A percentile compares a stretch with the other conserved stretches of the same genome.
Evolutionary conservation across 2,113 vertebrate species (phyloP).

Genomic region (Chroicocephalus ridibundus): DNA sequence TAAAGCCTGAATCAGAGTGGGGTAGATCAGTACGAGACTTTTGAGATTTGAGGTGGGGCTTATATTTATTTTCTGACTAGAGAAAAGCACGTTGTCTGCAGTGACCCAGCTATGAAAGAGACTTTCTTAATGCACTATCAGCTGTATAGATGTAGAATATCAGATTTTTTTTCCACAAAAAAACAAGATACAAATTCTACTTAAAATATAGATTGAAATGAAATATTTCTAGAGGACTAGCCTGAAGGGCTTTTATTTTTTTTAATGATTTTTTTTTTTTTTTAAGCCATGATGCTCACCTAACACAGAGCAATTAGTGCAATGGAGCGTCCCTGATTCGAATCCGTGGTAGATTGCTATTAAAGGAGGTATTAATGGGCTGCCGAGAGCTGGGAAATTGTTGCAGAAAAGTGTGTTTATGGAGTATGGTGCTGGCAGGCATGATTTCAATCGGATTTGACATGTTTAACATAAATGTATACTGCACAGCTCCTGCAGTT

Average conservation of each 20-base stretch:
- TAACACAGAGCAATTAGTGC: slow-evolving; percentile 77
- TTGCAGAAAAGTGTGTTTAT: slow-evolving; percentile 70
- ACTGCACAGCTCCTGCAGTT: slow-evolving; percentile 70
- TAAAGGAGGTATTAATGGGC: slow-evolving; percentile 80
- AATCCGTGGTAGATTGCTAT: slow-evolving; percentile 75
- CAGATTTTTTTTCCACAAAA: not conserved
- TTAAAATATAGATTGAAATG: slow-evolving; percentile 59
- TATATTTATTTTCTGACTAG: not conserved
- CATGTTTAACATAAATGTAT: slow-evolving; percentile 88
- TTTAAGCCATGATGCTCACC: slow-evolving; percentile 72
- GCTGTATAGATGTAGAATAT: not conserved
- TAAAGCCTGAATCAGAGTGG: not conserved
- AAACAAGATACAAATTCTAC: slow-evolving; percentile 42
- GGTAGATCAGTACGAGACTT: not conserved
- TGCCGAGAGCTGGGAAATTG: slow-evolving; percentile 70
- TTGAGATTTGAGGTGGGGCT: not conserved
- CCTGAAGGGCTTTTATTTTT: slow-evolving; percentile 69
- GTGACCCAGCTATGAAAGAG: not conserved
- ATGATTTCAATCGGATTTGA: slow-evolving; percentile 82
- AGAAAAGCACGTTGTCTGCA: not conserved
- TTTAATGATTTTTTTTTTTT: slow-evolving; percentile 62
- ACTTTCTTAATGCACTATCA: not conserved
- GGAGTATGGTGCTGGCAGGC: slow-evolving; percentile 73
- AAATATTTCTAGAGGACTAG: slow-evolving; percentile 80
- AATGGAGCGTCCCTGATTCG: slow-evolving; percentile 72